Evolutionary conservation across 2,888 invertebrate genomes (phyloP).

Genomic region (Brachypalpus laphriformis): DNA sequence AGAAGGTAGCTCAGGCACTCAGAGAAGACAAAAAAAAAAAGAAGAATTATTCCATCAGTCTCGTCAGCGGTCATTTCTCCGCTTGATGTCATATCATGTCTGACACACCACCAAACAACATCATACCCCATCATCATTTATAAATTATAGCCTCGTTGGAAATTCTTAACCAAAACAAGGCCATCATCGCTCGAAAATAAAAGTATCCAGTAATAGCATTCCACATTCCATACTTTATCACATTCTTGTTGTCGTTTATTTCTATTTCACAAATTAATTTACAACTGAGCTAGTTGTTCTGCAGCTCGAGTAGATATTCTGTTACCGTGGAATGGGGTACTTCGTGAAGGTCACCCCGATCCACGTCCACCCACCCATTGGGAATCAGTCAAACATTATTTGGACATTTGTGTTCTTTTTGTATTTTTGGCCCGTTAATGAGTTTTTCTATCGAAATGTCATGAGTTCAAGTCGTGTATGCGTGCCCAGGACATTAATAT

Average conservation of each 20-base stretch:
- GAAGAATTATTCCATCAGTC: too few relatives aligned
- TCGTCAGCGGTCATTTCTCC: too few relatives aligned
- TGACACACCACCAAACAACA: not conserved
- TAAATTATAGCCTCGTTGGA: not conserved
- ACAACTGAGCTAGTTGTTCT: not conserved
- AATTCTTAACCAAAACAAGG: not conserved
- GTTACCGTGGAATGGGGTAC: not conserved
- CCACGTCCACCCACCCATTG: not conserved
- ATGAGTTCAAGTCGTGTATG: conserved; percentile 15
- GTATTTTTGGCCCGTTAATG: not conserved
- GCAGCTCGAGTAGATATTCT: too few relatives aligned
- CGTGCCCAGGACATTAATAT: conserved; percentile 20
- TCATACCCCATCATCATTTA: not conserved
- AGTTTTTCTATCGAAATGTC: conserved; percentile 7
- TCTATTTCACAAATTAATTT: not conserved
- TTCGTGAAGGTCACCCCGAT: conserved; percentile 5
- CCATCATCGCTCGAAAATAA: conserved; percentile 1
- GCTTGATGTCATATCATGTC: too few relatives aligned
- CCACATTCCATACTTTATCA: not conserved
- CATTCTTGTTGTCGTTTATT: not conserved
- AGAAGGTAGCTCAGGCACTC: too few relatives aligned
- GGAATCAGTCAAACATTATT: not conserved
- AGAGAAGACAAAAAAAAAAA: too few relatives aligned
- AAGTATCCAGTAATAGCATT: not conserved
- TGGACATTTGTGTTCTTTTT: not conserved